Evolutionary conservation across 2,888 invertebrate species (phyloP), one percentile per base, ranked within the genome.

Genomic region (Pasiphila rectangulata): DNA sequence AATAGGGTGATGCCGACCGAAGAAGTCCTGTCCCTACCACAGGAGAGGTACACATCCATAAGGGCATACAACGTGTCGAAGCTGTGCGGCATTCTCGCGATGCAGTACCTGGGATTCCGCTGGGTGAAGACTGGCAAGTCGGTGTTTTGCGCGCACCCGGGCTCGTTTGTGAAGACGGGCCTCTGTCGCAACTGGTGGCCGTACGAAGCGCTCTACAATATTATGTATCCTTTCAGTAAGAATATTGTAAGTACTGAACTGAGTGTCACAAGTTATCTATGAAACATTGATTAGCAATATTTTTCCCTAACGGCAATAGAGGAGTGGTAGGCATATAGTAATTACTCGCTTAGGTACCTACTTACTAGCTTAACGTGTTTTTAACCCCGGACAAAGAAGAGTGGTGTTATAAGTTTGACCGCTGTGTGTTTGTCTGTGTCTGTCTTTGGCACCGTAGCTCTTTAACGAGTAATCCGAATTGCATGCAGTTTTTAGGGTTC

Each of bases 141-240:
- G 1, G 93, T 94, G n/a, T 95, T 95, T 69, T 92, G 94, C 34
- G 88, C 96, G 3, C 96, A 97, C 79, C 97, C 98, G 0, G 97
- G 98, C 6, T 97, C 97, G 65, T 92, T 98, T 91, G 94, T 98
- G 4, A 94, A 92, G 48, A 93, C 97, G 0, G 85, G 91, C 39
- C 48, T 98, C 23, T 88, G 93, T 15, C 90, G 95, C 15, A 91
- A 96, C 77, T 97, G 96, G 93, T 97, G 97, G 96, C 70, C 94
- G 2, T 96, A 94, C 66, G 90, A 94, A 57, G 59, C 94, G 0
- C 72, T 96, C 0, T 98, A 96, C 72, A 90, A 92, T 3, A 29
- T 95, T 0, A 95, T 94, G 57, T 87, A 94, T 52, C 98, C 98
- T 2, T 98, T 98, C 77, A 95, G 97, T 3, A 99, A 98, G 81